Evolutionary conservation across 1,140 invertebrate species (phyloP).

Genomic region (roundworm (Caenorhabditis elegans)): WBcel235 BX284603.4:4607501-4608000

Average conservation of each 20-base stretch:
- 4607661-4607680: conserved; percentile 99
- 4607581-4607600: conserved; percentile 38
- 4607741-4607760: conserved; percentile 80
- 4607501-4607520: background rate
- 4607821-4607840: too few species aligned
- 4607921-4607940: conserved; percentile 75
- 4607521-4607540: background rate
- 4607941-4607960: conserved; percentile 89
- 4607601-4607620: conserved; percentile 54
- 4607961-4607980: conserved; percentile 88
- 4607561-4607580: background rate
- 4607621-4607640: conserved; percentile 92
- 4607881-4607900: conserved; percentile 92
- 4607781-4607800: conserved; percentile 99
- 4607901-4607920: conserved; percentile 96
- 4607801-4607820: conserved; percentile 98
- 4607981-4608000: conserved; percentile 74
- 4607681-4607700: conserved; percentile 98
- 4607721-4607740: conserved; percentile 96
- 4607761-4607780: conserved; percentile 96
- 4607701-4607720: conserved; percentile 92
- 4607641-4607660: conserved; percentile 98
- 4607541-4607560: background rate
- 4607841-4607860: background rate
- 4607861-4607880: conserved; percentile 78